A percentile compares a stretch with the other conserved stretches of the same genome.
phyloP scores from a whole-genome alignment of 2,888 invertebrate species.

The Drosophila colorata region DNA sequence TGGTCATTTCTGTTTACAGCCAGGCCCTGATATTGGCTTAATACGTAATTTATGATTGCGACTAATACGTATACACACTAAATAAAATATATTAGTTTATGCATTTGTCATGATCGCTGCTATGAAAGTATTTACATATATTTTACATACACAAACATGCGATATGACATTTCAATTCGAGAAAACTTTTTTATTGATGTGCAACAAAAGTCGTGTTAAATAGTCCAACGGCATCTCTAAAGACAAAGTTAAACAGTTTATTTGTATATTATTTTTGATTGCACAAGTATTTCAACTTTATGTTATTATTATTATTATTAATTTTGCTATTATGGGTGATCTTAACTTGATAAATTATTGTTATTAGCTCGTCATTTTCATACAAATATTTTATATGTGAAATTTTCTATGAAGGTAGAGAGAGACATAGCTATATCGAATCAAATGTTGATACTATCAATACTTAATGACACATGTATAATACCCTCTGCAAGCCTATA shows the following conservation, averaged over 20 bases:
- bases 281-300: neutral
- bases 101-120: conserved; percentile 51
- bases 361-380: too few relatives aligned
- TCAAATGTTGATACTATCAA: too few relatives aligned
- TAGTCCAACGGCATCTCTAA: too few relatives aligned
- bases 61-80: conserved; percentile 16
- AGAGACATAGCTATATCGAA: too few relatives aligned
- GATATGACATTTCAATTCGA: conserved; percentile 8
- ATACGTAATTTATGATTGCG: conserved; percentile 58
- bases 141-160: neutral
- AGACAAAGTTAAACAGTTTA: too few relatives aligned
- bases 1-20: conserved; percentile 36
- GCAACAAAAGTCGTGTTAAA: neutral
- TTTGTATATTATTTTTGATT: too few relatives aligned
- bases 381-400: too few relatives aligned
- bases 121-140: conserved; percentile 36
- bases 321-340: too few relatives aligned
- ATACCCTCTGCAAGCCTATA: neutral
- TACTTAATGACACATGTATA: neutral
- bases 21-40: conserved; percentile 25
- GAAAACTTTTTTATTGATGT: conserved; percentile 8
- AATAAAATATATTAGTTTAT: conserved; percentile 37
- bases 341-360: too few relatives aligned
- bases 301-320: too few relatives aligned
- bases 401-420: too few relatives aligned